phyloP scores from a whole-genome alignment of 2,888 invertebrate genomes.

The Timema cristinae region DNA sequence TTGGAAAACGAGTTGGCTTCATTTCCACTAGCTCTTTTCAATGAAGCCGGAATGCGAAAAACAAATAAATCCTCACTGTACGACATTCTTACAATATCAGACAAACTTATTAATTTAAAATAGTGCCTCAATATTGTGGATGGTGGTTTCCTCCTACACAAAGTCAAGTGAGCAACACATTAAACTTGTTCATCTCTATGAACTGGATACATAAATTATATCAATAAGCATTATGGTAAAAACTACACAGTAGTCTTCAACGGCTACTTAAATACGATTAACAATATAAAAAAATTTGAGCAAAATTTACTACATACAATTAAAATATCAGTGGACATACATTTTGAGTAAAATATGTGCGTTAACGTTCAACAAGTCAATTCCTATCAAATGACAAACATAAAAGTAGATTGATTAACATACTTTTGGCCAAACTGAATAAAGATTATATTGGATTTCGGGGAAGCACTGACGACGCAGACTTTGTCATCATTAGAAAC shows the following conservation, averaged over 20 bases:
- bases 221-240: background rate
- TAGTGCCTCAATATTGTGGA: too few relatives aligned
- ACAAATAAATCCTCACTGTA: background rate
- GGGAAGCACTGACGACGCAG: too few relatives aligned
- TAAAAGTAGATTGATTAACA: background rate
- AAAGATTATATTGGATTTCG: too few relatives aligned
- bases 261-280: background rate
- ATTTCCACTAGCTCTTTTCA: conserved; percentile 7
- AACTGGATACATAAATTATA: background rate
- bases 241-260: background rate
- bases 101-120: too few relatives aligned
- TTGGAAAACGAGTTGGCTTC: background rate
- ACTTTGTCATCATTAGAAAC: too few relatives aligned
- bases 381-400: background rate
- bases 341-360: background rate
- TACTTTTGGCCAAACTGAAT: background rate
- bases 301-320: background rate
- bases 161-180: too few relatives aligned
- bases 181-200: too few relatives aligned
- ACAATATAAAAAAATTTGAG: background rate
- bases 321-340: background rate
- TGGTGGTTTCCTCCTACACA: too few relatives aligned
- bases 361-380: background rate
- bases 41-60: background rate
- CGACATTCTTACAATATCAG: too few relatives aligned